Evolutionary conservation across 2,797 vertebrate genomes (phyloP).

Genomic region (Danio kyathit): DNA sequence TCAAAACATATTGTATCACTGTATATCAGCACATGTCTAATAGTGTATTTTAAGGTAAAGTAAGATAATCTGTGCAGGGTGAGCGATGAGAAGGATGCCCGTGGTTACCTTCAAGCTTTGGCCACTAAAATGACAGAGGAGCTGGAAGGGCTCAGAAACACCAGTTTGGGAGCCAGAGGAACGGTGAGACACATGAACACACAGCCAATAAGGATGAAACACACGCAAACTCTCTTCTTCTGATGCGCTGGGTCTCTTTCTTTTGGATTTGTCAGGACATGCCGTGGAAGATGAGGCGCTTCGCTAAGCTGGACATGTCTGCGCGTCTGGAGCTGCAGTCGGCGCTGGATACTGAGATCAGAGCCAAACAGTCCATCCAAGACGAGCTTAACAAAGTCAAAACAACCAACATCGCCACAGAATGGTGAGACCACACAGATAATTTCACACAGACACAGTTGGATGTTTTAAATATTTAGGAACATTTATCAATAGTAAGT

Average conservation of each 20-base stretch:
- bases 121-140: constrained; percentile 99
- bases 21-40: too few relatives aligned
- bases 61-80: constrained; percentile 81
- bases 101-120: constrained; percentile 96
- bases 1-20: too few relatives aligned
- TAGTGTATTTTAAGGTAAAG: background rate
- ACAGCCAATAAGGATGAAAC: background rate
- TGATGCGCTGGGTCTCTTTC: constrained; percentile 12
- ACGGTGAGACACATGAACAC: constrained; percentile 81
- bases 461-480: too few relatives aligned
- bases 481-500: too few relatives aligned
- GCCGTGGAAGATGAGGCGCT: constrained; percentile 99
- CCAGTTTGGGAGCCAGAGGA: constrained; percentile 92
- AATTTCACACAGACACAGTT: background rate
- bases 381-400: constrained; percentile 98
- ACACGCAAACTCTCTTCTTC: background rate
- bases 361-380: constrained; percentile 95
- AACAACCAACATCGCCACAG: constrained; percentile 91
- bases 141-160: constrained; percentile 93
- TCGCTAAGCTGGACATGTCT: constrained; percentile 98
- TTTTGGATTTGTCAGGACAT: constrained; percentile 84
- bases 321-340: constrained; percentile 97
- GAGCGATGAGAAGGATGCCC: constrained; percentile 97
- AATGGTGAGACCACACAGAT: constrained; percentile 82
- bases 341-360: constrained; percentile 95